Conservation (phyloP, 2,797 vertebrate species). For the Muraenolepis orangiensis region DNA sequence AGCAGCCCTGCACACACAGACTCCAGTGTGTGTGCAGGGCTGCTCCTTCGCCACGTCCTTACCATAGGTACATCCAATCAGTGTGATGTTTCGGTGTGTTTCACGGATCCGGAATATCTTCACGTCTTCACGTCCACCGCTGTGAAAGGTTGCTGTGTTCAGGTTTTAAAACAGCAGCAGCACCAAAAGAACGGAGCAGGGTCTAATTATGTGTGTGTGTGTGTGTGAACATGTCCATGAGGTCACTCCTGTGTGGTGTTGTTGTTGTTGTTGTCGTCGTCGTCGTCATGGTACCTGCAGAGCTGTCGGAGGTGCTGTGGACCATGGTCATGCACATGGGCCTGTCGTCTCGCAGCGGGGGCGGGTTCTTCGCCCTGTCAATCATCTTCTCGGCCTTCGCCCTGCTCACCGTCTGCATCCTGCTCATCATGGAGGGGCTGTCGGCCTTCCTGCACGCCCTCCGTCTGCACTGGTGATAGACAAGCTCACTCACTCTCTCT, state of each 20-base stretch:
- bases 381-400: constrained; percentile 89
- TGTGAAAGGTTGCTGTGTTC: too few species aligned
- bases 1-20: background rate
- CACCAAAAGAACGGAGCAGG: background rate
- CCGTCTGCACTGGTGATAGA: constrained; percentile 90
- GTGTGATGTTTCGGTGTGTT: background rate
- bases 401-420: constrained; percentile 87
- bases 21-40: background rate
- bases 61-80: background rate
- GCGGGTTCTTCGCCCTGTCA: constrained; percentile 80
- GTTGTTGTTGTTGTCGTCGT: background rate
- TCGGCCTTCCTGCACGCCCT: constrained; percentile 93
- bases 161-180: background rate
- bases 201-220: background rate
- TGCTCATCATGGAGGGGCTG: constrained; percentile 96
- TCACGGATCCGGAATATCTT: too few species aligned
- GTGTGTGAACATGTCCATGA: background rate
- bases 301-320: constrained; percentile 72
- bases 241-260: background rate
- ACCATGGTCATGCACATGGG: constrained; percentile 94
- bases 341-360: constrained; percentile 80
- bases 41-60: background rate
- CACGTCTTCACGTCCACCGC: too few species aligned
- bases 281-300: too few species aligned
- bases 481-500: constrained; percentile 12